phyloP scores from a whole-genome alignment of 1,140 invertebrate genomes.

The Cherax destructor region DNA sequence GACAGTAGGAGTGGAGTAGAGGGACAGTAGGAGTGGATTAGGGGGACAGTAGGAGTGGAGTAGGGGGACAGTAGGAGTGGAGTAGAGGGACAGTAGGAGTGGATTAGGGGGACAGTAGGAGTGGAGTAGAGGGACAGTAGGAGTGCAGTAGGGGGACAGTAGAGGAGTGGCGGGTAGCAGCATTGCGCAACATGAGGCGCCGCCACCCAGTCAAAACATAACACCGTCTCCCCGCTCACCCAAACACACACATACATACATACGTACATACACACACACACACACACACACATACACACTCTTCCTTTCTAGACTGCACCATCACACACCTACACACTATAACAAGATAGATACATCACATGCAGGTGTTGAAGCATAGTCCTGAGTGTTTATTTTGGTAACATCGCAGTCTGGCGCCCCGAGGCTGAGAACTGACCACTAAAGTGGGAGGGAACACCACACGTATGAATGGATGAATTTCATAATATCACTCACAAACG shows the following conservation, averaged over 20 bases:
- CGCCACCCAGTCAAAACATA: constrained; percentile 54
- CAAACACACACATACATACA: constrained; percentile 34
- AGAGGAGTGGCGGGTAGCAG: constrained; percentile 16
- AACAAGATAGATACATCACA: too few relatives aligned
- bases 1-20: too few relatives aligned
- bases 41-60: too few relatives aligned
- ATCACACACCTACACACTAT: too few relatives aligned
- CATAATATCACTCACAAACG: neutral
- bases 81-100: too few relatives aligned
- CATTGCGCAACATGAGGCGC: constrained; percentile 58
- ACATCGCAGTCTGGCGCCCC: neutral
- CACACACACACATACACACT: neutral
- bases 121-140: neutral
- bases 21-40: too few relatives aligned
- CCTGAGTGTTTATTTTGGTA: neutral
- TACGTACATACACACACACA: neutral
- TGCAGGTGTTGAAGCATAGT: neutral
- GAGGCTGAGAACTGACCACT: constrained; percentile 37
- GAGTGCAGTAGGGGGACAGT: neutral
- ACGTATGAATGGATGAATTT: constrained; percentile 27
- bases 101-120: neutral
- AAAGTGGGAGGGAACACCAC: neutral
- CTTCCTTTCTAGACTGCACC: too few relatives aligned
- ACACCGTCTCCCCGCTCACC: constrained; percentile 43
- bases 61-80: neutral